phyloP scores from a whole-genome alignment of 2,797 vertebrate species.

The Smutsia gigantea region DNA sequence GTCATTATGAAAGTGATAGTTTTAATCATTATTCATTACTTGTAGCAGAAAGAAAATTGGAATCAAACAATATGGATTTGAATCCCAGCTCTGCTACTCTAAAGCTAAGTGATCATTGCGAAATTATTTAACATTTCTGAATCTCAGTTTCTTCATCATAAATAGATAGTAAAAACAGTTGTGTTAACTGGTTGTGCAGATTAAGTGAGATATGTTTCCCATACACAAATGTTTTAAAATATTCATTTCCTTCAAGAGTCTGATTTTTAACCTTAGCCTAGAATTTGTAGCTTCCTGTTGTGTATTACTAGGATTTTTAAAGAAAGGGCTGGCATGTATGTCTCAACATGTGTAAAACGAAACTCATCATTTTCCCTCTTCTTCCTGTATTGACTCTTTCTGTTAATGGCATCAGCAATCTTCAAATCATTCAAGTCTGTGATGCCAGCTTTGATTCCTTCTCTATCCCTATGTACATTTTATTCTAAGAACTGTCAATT shows the following conservation, averaged over 20 bases:
- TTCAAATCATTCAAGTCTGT: neutral
- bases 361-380: neutral
- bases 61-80: neutral
- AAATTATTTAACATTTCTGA: constrained; percentile 25
- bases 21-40: constrained; percentile 29
- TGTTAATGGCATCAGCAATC: neutral
- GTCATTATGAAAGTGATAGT: neutral
- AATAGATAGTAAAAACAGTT: constrained; percentile 21
- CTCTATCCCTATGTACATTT: neutral
- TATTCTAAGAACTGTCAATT: constrained; percentile 13
- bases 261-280: constrained; percentile 2
- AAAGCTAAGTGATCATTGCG: neutral
- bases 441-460: neutral
- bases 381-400: neutral
- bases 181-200: neutral
- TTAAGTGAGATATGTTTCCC: neutral
- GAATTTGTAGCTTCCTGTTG: neutral
- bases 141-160: constrained; percentile 47
- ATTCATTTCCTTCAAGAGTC: neutral
- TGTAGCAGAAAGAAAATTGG: neutral
- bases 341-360: neutral
- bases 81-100: constrained; percentile 23
- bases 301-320: neutral
- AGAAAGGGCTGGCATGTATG: neutral
- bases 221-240: neutral